phyloP scores from a whole-genome alignment of 2,888 invertebrate genomes.

The Saturnia pavonia region DNA sequence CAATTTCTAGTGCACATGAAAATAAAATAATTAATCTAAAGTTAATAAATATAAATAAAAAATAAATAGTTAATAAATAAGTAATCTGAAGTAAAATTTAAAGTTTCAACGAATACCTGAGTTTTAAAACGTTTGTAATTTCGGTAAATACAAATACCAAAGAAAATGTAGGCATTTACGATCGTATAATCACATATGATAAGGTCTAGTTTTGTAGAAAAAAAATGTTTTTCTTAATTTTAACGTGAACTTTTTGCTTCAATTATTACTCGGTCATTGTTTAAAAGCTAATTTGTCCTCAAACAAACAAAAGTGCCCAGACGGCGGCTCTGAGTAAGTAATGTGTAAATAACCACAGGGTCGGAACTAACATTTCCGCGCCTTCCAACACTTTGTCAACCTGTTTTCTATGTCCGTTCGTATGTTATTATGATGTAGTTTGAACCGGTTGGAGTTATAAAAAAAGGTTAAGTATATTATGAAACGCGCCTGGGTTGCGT shows the following conservation, averaged over 20 bases:
- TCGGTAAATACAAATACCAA: not conserved
- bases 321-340: constrained; percentile 38
- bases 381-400: constrained; percentile 15
- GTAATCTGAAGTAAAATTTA: no score
- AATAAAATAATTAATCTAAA: no score
- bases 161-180: not conserved
- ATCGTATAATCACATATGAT: not conserved
- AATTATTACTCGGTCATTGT: constrained; percentile 46
- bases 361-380: constrained; percentile 25
- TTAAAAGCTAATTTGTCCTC: constrained; percentile 51
- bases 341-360: constrained; percentile 70
- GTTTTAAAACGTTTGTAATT: no score
- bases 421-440: constrained; percentile 9
- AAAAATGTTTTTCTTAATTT: not conserved
- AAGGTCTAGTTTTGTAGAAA: not conserved
- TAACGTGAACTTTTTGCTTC: constrained; percentile 35
- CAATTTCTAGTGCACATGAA: no score
- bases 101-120: no score
- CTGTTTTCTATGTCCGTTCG: constrained; percentile 16
- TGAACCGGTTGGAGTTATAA: not conserved
- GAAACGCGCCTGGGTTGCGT: not conserved
- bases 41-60: no score
- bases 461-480: constrained; percentile 10
- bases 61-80: no score
- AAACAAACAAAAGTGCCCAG: constrained; percentile 38